Evolutionary conservation across 2,113 vertebrate species (phyloP), one percentile per base, ranked within the genome.

Genomic region (Thinocorus orbignyianus): DNA sequence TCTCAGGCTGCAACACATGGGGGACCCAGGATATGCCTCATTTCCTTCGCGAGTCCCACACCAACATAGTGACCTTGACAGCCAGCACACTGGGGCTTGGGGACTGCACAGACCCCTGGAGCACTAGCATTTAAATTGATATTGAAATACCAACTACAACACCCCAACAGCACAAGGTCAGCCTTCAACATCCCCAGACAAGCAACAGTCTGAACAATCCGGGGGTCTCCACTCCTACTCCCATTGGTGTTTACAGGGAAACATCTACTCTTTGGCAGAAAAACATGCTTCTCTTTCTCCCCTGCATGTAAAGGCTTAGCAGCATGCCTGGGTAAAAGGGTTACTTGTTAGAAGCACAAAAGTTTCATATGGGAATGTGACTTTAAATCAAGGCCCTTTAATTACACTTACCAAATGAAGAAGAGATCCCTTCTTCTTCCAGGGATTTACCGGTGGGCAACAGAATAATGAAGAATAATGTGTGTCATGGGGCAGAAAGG

Each of bases 11-110:
- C 2, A 6, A 51, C 30, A 39, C 39, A 13, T 60, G 22, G 46
- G 42, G 58, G 72, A 81, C 61, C 4, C 18, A 48, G 62, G 31
- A 88, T 24, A 11, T 49, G 10, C 52, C 24, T 79, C 15, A 2
- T 82, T 24, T 86, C 54, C 46, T 15, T 65, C 2, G 0, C 4
- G 46, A 85, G 30, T 58, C 44, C 30, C 18, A 6, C 48, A 58
- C 15, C 0, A 3, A n/a, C 0, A 0, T 49, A 18, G 25, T 73
- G 87, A 41, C 15, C 3, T 3, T 58, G 35, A 39, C 49, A 77
- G 44, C 18, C 20, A 48, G 19, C 28, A 35, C 13, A 9, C 14
- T 19, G 55, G 10, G 15, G 8, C 26, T 55, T 25, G 25, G 35
- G 46, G 10, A n/a, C 37, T 72, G 10, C 13, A 18, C 2, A 1